Base-by-base conservation (phyloP, 1,140 invertebrate genomes). In the Acromyrmex charruanus region DNA sequence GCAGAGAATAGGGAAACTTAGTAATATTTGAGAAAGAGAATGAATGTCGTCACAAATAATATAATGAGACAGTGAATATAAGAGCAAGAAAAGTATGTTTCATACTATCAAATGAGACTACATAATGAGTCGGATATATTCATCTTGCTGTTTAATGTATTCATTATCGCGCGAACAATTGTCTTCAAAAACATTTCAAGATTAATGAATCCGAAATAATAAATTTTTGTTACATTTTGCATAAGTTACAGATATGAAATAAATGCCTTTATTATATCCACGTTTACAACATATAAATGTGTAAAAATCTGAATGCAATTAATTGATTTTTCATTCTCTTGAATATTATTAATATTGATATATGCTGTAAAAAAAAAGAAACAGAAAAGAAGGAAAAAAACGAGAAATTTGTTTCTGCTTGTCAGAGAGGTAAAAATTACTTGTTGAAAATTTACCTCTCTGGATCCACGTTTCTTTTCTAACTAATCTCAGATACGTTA, bases 401-500 rank as follows among this genome's bases (percentile, higher is more conserved):
- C 18, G 68, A 59, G 25, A 75, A 61, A 51, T 61, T 31, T 75
- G 10, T 55, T 63, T 74, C 35, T 77, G 18, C 55, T 75, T 75
- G 59, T 51, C 28, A 61, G 55, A 61, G 55, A 51, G 49, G n/a
- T 14, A 84, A 74, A 61, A 84, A 75, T 84, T 82, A 74, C 80
- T 61, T 55, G 69, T 10, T 74, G 28, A 75, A 74, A 75, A 84
- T 74, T 75, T 84, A 35, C 39, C 55, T 61, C 55, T 55, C 55
- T 14, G 69, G 39, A 75, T 61, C n/a, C 18, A 35, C 69, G n/a
- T 75, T 84, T 74, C 69, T 84, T 84, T 84, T 61, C 80, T 61
- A 84, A 75, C 80, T 84, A 84, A 84, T 84, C 80, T 84, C 69
- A 74, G 80, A 84, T 84, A 84, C 80, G 80, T 75, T 84, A 84